Conservation (phyloP, 1,140 invertebrate genomes). For the Calliphora vicina region DNA sequence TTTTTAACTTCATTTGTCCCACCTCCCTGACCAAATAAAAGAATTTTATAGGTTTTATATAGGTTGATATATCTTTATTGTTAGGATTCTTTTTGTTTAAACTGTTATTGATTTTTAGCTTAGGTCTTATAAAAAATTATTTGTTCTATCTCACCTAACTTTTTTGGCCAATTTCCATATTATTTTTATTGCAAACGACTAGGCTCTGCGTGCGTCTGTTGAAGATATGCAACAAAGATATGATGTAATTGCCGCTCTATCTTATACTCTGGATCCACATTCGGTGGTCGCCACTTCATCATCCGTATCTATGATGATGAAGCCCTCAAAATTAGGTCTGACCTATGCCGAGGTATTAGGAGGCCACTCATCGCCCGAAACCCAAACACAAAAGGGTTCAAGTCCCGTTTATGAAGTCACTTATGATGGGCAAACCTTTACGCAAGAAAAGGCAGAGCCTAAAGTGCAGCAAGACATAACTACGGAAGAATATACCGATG, state of each 20-base stretch:
- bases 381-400: conserved; percentile 25
- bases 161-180: conserved; percentile 62
- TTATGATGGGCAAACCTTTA: not conserved
- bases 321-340: conserved; percentile 62
- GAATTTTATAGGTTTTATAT: no score
- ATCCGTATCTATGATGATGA: conserved; percentile 59
- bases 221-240: conserved; percentile 72
- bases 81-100: not conserved
- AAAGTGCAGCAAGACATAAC: not conserved
- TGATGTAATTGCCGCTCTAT: conserved; percentile 72
- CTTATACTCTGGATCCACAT: conserved; percentile 78
- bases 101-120: conserved; percentile 6
- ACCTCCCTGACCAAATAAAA: no score
- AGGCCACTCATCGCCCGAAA: conserved; percentile 61
- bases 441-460: not conserved
- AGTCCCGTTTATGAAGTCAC: not conserved
- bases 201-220: conserved; percentile 74
- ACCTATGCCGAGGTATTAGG: conserved; percentile 66
- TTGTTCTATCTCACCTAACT: conserved; percentile 52
- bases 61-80: no score
- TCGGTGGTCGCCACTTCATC: conserved; percentile 66
- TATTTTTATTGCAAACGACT: conserved; percentile 63
- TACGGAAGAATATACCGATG: conserved; percentile 36
- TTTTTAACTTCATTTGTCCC: no score
- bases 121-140: conserved; percentile 7